Conservation (phyloP, 1,140 invertebrate genomes). For the Mya arenaria region DNA sequence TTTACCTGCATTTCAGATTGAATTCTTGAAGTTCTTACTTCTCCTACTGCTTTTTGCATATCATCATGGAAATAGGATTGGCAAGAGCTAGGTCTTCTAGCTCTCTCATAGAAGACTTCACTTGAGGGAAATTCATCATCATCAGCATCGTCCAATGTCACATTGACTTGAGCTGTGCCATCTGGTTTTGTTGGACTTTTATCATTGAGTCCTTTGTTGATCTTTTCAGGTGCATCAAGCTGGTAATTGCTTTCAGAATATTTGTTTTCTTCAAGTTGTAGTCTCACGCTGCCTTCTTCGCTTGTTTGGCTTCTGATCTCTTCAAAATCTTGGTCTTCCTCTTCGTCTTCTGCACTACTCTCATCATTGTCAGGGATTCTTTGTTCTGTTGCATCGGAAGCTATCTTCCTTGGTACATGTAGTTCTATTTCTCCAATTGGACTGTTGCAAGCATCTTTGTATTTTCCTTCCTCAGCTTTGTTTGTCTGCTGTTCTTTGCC, state of each 20-base stretch:
- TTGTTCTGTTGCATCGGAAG: not conserved
- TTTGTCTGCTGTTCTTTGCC: no score
- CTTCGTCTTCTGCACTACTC: not conserved
- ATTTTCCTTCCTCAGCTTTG: no score
- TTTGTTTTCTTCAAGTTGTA: not conserved
- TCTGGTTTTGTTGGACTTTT: no score
- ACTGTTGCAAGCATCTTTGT: not conserved
- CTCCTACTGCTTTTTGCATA: not conserved
- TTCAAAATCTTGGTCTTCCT: conserved; percentile 18
- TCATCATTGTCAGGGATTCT: not conserved
- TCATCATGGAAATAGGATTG: not conserved
- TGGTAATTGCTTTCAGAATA: not conserved
- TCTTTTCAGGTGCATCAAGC: conserved; percentile 30
- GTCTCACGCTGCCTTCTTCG: not conserved
- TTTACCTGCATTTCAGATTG: no score
- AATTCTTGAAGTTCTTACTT: not conserved
- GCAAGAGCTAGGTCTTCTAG: conserved; percentile 16
- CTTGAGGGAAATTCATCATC: conserved; percentile 23
- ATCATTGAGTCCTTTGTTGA: not conserved
- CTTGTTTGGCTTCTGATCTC: conserved; percentile 14
- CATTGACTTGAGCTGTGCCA: no score
- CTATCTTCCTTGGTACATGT: not conserved
- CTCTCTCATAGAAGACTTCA: conserved; percentile 38
- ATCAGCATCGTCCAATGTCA: not conserved
- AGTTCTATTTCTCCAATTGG: not conserved